phyloP scores from a whole-genome alignment of 2,113 vertebrate genomes.

The Aepyceros melampus region DNA sequence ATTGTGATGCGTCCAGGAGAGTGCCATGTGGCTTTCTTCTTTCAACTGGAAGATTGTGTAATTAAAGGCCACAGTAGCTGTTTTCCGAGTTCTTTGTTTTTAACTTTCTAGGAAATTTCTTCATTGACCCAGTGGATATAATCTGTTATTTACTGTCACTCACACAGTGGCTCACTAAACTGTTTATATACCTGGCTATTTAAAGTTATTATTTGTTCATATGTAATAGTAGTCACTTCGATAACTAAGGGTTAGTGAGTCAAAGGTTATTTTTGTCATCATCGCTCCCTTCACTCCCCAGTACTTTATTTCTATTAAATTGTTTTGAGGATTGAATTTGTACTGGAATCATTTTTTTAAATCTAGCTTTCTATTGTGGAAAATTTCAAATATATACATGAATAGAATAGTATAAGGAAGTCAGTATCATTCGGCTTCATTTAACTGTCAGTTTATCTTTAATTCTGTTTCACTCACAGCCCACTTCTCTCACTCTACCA shows the following conservation, averaged over 20 bases:
- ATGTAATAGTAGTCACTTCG: not conserved
- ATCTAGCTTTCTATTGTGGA: not conserved
- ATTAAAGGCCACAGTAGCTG: not conserved
- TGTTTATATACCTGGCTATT: not conserved
- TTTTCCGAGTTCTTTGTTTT: not conserved
- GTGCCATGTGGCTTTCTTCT: not conserved
- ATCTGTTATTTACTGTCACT: not conserved
- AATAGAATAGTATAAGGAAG: not conserved
- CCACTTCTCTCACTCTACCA: not conserved
- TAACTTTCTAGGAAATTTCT: not conserved
- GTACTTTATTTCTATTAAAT: not conserved
- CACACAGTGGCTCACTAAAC: not conserved
- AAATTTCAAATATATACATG: not conserved
- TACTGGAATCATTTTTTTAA: not conserved
- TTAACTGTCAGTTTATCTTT: not conserved
- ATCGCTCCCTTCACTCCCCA: not conserved
- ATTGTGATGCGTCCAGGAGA: not conserved
- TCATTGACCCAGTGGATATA: not conserved
- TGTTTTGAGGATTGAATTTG: constrained; percentile 10
- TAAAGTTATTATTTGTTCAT: not conserved
- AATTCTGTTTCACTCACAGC: not conserved
- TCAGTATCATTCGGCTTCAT: not conserved
- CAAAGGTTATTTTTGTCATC: not conserved
- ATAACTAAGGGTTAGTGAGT: not conserved
- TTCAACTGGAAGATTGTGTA: not conserved